phyloP scores from a whole-genome alignment of 2,888 invertebrate species.

The Philereme transversata region DNA sequence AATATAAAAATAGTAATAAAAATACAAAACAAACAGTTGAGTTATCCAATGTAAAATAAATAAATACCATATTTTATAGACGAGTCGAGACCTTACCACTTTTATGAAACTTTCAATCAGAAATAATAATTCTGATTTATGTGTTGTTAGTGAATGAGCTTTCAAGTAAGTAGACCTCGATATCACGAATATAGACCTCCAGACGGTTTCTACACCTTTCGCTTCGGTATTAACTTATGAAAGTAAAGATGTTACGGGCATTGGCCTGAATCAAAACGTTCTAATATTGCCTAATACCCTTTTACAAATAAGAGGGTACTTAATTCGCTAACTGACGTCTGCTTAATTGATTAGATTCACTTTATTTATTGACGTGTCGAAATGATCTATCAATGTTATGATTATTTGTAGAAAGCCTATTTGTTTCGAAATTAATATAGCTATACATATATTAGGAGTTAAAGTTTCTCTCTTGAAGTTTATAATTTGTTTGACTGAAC shows the following conservation, averaged over 20 bases:
- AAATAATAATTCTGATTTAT: too few species aligned
- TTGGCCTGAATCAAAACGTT: constrained; percentile 2
- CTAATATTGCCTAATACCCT: constrained; percentile 8
- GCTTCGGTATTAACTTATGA: background rate
- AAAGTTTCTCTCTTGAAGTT: too few species aligned
- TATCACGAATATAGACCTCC: background rate
- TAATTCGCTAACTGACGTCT: constrained; percentile 10
- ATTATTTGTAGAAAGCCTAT: constrained; percentile 7
- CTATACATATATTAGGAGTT: too few species aligned
- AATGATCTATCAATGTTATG: constrained; percentile 24
- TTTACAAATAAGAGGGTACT: constrained; percentile 4
- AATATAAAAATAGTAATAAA: too few species aligned
- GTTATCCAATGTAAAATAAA: too few species aligned
- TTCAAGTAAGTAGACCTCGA: too few species aligned
- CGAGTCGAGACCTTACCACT: too few species aligned
- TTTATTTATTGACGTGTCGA: constrained; percentile 35
- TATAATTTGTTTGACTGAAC: background rate
- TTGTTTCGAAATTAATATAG: too few species aligned
- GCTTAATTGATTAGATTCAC: constrained; percentile 35
- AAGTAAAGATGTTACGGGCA: constrained; percentile 4
- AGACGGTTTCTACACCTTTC: background rate
- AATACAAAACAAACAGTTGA: too few species aligned
- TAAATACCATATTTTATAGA: too few species aligned
- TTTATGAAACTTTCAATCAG: too few species aligned
- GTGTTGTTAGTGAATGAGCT: too few species aligned